phyloP scores from a whole-genome alignment of 2,113 vertebrate genomes.

The Boulengeromyrus knoepffleri region DNA sequence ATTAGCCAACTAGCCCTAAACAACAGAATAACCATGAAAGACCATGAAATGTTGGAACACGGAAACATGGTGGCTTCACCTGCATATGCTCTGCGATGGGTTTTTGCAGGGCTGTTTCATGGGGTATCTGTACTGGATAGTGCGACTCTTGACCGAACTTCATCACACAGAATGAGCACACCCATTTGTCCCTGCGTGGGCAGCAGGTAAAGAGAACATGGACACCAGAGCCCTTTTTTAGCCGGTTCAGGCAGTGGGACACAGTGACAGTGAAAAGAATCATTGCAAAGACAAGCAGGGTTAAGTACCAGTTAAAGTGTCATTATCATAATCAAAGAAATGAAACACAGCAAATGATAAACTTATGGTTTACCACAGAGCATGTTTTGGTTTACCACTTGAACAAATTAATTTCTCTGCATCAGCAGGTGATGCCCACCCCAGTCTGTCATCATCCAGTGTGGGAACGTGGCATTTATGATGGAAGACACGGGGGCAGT shows the following conservation, averaged over 20 bases:
- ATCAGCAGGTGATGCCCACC: slow-evolving; percentile 25
- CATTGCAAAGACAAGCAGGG: neutral
- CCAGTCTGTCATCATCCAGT: neutral
- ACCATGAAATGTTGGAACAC: neutral
- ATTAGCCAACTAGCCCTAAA: neutral
- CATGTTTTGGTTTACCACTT: neutral
- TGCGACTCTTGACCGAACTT: neutral
- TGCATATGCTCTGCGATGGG: slow-evolving; percentile 30
- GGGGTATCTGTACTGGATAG: neutral
- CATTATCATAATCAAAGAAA: neutral
- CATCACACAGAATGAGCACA: slow-evolving; percentile 53
- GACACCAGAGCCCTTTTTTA: neutral
- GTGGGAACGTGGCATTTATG: slow-evolving; percentile 52
- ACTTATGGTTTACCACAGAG: neutral
- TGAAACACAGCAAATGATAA: neutral
- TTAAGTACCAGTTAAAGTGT: neutral
- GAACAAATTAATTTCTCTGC: neutral
- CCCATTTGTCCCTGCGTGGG: slow-evolving; percentile 41
- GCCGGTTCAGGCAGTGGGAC: neutral
- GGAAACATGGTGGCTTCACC: slow-evolving; percentile 37
- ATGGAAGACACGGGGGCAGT: slow-evolving; percentile 59
- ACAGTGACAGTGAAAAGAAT: neutral
- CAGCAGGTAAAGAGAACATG: neutral
- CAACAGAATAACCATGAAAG: neutral
- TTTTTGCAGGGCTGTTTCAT: slow-evolving; percentile 1